Percentiles rank a stretch among this genome's conserved stretches.
Conservation (phyloP, 1,140 invertebrate species). For the Drosophila mayri region DNA sequence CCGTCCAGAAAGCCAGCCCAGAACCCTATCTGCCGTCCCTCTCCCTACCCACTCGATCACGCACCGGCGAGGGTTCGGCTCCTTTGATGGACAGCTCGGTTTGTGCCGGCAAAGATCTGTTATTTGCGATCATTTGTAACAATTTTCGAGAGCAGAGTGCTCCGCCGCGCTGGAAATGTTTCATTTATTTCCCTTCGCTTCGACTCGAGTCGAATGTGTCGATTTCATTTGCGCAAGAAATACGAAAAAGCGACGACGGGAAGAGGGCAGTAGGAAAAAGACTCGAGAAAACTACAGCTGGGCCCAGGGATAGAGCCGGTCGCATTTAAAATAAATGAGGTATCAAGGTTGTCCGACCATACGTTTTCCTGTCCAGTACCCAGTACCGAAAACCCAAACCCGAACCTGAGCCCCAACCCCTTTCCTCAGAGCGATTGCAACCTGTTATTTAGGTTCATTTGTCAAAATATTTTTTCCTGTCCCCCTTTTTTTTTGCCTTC, state of each 20-base stretch:
- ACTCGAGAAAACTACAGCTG: constrained; percentile 43
- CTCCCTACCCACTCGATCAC: constrained; percentile 55
- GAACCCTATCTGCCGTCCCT: constrained; percentile 10
- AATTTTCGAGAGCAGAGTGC: constrained; percentile 76
- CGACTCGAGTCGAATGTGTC: constrained; percentile 66
- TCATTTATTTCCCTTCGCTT: constrained; percentile 56
- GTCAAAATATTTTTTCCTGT: constrained; percentile 85
- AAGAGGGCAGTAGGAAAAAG: constrained; percentile 31
- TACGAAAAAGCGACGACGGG: constrained; percentile 32
- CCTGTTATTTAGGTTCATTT: constrained; percentile 85
- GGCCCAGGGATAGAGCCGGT: constrained; percentile 50
- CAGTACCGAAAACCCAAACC: constrained; percentile 18
- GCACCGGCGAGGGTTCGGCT: constrained; percentile 61
- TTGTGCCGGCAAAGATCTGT: constrained; percentile 80
- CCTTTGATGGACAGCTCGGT: constrained; percentile 75
- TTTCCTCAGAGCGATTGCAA: constrained; percentile 73
- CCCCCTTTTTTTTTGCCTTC: constrained; percentile 54
- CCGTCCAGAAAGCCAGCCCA: constrained; percentile 35
- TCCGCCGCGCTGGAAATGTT: constrained; percentile 39
- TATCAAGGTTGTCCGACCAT: constrained; percentile 84
- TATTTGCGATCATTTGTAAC: constrained; percentile 85
- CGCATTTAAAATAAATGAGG: constrained; percentile 83
- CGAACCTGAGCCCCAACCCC: constrained; percentile 10
- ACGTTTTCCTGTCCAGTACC: constrained; percentile 74
- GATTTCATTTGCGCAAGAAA: constrained; percentile 76